Evolutionary conservation across 1,140 invertebrate genomes (phyloP), one percentile per base, ranked within the genome.

Genomic region (Drosophila carrolli): DNA sequence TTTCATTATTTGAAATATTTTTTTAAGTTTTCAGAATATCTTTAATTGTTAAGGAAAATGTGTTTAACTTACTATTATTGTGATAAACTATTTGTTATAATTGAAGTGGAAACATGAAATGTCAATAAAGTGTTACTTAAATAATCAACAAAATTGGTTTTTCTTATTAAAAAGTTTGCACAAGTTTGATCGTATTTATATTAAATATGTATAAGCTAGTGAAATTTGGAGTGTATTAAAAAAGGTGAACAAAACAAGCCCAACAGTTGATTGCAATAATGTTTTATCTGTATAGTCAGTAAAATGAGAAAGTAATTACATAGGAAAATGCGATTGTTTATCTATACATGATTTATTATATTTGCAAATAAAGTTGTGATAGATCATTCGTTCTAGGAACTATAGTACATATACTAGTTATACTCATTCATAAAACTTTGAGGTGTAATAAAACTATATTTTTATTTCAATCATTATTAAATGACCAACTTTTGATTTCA

Each of bases 221-320:
- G 3, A 23, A 23, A 23, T 23, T 23, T 23, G 23, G 23, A 23
- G 4, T 23, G 2, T 23, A 23, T 23, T 23, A 1, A 23, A 23
- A 23, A 4, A 23, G 23, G 2, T 23, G 23, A 23, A 23, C 23
- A 8, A 32, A 32, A 32, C 6, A 41, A n/a, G 38, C 1, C 40
- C 40, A 41, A 14, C n/a, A 13, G 3, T 48, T 48, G 47, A n/a
- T 7, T 29, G 7, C 23, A 48, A 7, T 13, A 6, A 4, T 13
- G 11, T 29, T 29, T 48, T 48, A 48, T 48, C 23, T 29, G 23
- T 2, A 48, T n/a, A 13, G 8, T 8, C 23, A 29, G n/a, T 29
- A 48, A 48, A 16, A 29, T 8, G 48, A 32, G 48, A 51, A 14
- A 51, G 48, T 51, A 35, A 51, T 35, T 51, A 14, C 29, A 51